Percentiles rank a stretch among this genome's conserved stretches.
phyloP scores from a whole-genome alignment of 1,140 invertebrate genomes.

The Drosophila kepulauana region DNA sequence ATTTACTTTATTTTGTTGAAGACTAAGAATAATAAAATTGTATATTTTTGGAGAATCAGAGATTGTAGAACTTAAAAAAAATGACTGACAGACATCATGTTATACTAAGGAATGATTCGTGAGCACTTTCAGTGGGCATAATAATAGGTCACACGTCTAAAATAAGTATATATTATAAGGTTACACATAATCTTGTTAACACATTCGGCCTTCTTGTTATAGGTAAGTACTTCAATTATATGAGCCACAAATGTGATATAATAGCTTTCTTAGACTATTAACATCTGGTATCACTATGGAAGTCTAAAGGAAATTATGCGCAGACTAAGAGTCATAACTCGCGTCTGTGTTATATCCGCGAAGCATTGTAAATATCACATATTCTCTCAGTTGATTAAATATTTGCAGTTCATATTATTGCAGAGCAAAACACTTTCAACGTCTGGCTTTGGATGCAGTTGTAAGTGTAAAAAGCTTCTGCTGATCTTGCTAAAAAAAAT shows the following conservation, averaged over 20 bases:
- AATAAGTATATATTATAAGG: slow-evolving; percentile 13
- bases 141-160: neutral
- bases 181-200: slow-evolving; percentile 71
- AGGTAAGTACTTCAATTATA: slow-evolving; percentile 35
- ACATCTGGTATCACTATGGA: slow-evolving; percentile 49
- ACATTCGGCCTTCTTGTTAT: slow-evolving; percentile 56
- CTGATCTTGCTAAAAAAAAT: slow-evolving; percentile 34
- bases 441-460: slow-evolving; percentile 61
- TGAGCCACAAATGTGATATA: neutral
- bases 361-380: slow-evolving; percentile 62
- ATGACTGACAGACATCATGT: no score
- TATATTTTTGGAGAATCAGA: no score
- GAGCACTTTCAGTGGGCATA: neutral
- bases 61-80: no score
- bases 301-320: slow-evolving; percentile 28
- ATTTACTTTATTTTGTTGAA: no score
- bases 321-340: slow-evolving; percentile 35
- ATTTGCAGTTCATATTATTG: neutral
- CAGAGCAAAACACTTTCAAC: slow-evolving; percentile 64
- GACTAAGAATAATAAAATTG: no score
- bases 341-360: no score
- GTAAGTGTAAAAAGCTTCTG: slow-evolving; percentile 52
- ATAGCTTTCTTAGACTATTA: slow-evolving; percentile 38
- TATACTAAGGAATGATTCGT: neutral
- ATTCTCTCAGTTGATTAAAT: neutral